phyloP scores from a whole-genome alignment of 2,113 vertebrate genomes.

The Ginglymostoma cirratum region DNA sequence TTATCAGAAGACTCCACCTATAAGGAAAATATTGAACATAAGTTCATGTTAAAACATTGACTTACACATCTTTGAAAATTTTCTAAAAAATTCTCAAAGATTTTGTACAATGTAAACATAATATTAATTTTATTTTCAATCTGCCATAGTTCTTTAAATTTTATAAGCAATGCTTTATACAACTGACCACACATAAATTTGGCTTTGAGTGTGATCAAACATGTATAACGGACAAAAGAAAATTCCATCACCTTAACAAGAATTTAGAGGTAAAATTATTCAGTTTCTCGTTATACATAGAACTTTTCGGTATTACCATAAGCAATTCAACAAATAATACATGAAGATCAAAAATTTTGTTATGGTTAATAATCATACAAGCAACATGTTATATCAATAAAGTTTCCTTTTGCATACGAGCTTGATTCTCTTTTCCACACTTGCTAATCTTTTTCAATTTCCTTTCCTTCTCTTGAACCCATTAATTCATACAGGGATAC shows the following conservation, averaged over 20 bases:
- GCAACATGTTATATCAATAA: not conserved
- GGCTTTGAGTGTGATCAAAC: not conserved
- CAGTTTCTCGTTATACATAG: not conserved
- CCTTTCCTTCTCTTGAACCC: not conserved
- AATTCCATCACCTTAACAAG: not conserved
- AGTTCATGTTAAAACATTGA: not conserved
- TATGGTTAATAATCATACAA: not conserved
- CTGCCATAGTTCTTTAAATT: constrained; percentile 18
- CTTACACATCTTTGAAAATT: not conserved
- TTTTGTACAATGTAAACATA: not conserved
- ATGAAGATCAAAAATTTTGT: not conserved
- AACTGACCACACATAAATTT: not conserved
- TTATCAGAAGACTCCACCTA: not conserved
- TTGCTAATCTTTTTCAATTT: not conserved
- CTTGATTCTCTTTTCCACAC: not conserved
- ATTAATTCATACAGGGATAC: not conserved
- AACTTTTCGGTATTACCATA: not conserved
- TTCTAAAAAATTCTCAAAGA: not conserved
- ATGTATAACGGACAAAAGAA: not conserved
- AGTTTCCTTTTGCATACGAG: not conserved
- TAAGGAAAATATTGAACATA: constrained; percentile 17
- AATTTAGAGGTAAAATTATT: not conserved
- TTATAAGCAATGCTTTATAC: not conserved
- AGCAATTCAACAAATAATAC: not conserved
- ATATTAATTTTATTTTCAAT: not conserved